phyloP scores from a whole-genome alignment of 2,797 vertebrate genomes.

The Cichlasoma orientale region DNA sequence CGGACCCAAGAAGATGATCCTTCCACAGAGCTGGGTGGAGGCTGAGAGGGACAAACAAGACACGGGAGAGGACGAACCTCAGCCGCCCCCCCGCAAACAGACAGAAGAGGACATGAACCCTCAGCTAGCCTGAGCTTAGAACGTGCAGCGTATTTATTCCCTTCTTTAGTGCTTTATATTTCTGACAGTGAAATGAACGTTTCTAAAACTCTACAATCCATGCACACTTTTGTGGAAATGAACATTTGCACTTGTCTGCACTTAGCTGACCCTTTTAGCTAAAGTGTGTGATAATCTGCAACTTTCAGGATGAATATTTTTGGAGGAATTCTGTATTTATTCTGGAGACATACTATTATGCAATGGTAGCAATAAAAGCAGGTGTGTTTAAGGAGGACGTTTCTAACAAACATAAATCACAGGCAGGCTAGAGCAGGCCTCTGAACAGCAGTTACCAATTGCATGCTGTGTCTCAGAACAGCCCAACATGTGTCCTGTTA shows the following conservation, averaged over 20 bases:
- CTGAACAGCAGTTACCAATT: background rate
- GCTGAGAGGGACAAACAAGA: constrained; percentile 92
- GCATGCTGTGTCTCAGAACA: background rate
- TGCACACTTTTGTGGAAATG: background rate
- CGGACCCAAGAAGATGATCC: constrained; percentile 94
- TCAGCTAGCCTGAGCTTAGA: constrained; percentile 63
- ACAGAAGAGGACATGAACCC: constrained; percentile 71
- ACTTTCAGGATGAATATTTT: background rate
- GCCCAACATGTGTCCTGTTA: background rate
- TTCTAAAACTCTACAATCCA: background rate
- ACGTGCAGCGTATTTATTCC: background rate
- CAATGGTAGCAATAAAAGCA: background rate
- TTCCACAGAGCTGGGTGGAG: constrained; percentile 93
- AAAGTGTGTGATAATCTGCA: background rate
- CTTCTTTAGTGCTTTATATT: constrained; percentile 10
- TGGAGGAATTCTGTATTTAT: background rate
- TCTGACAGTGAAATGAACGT: background rate
- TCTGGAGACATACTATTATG: background rate
- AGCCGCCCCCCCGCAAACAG: constrained; percentile 68
- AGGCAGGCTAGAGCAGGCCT: background rate
- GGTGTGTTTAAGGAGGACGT: background rate
- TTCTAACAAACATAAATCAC: background rate
- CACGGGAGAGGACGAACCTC: constrained; percentile 84
- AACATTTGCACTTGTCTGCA: background rate
- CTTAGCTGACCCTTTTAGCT: background rate